Base-by-base conservation (phyloP, 2,888 invertebrate species). In the Leistus spinibarbis region DNA sequence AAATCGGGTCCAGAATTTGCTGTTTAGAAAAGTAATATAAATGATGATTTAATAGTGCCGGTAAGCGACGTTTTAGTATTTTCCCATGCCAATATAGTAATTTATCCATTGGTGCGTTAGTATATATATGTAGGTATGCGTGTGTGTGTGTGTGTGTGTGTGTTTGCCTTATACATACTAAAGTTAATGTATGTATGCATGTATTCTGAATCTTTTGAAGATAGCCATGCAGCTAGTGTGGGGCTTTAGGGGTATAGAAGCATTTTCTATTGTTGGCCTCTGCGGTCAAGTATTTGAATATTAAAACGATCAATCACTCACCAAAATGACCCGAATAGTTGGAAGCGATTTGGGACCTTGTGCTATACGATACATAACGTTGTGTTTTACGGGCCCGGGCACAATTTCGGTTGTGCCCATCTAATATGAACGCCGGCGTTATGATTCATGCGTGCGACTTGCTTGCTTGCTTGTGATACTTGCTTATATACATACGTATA, bases 281-380 rank as follows among this genome's bases (percentile, higher is more conserved):
- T 84, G 84, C 85, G 85, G 85, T 86, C 86, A 85, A 86, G 85
- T 85, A 85, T 85, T 86, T 86, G 85, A 85, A 86, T 86, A 86
- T 86, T 86, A 85, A 84, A 85, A 82, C 85, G 85, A 86, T 86
- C 86, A 85, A 86, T 86, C 86, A 86, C 85, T 83, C 82, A 82
- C 83, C 83, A 84, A 82, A 83, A 85, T 85, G 84, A 85, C 80
- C 79, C 75, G 69, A 73, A 73, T 73, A 73, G 67, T 73, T 57
- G 66, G 60, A 67, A 20, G 73, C 67, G 62, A 73, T 60, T 66
- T 62, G 66, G 7, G 57, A 56, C 73, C 73, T 73, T 54, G 27
- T 40, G 67, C 54, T 63, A 17, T 24, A 64, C 24, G 71, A 20
- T 17, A 19, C 19, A 19, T 60, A 60, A 17, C 20, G 60, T 2